A percentile compares a stretch with the other conserved stretches of the same genome.
phyloP scores from a whole-genome alignment of 2,888 invertebrate species.

The Timema cristinae region DNA sequence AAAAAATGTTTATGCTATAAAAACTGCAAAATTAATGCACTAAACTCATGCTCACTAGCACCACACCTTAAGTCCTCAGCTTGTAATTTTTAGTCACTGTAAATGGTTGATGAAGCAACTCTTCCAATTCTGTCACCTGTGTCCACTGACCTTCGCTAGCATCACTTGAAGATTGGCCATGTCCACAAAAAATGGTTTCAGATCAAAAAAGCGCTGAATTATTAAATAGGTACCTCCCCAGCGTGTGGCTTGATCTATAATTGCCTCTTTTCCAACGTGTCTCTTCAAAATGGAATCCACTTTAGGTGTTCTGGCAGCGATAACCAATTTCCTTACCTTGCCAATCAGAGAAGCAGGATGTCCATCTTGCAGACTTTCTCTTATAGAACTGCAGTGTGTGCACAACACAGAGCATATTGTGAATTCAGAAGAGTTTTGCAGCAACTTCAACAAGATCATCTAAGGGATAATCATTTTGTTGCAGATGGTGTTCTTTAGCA shows the following conservation, averaged over 20 bases:
- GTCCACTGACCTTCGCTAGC: not conserved
- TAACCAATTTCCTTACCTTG: constrained; percentile 8
- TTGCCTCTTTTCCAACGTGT: not conserved
- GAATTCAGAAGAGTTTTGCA: not conserved
- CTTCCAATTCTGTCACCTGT: constrained; percentile 8
- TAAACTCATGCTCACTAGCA: too few relatives aligned
- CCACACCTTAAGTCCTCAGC: not conserved
- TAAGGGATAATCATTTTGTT: not conserved
- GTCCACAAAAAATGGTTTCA: not conserved
- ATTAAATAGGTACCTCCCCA: not conserved
- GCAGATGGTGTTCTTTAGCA: not conserved
- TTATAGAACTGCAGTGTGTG: not conserved
- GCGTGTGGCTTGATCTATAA: constrained; percentile 5
- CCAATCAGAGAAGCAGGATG: not conserved
- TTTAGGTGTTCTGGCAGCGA: not conserved
- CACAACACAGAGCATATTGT: not conserved
- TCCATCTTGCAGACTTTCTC: not conserved
- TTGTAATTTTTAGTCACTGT: constrained; percentile 3
- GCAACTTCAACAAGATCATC: not conserved
- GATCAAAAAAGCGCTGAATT: not conserved
- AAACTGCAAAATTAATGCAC: too few relatives aligned
- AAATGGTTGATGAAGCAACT: constrained; percentile 9
- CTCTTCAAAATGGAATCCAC: not conserved
- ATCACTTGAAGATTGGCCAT: constrained; percentile 4
- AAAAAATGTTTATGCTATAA: too few relatives aligned